A percentile compares a stretch with the other conserved stretches of the same genome.
Conservation (phyloP, 2,113 vertebrate genomes). For the Panurus biarmicus region DNA sequence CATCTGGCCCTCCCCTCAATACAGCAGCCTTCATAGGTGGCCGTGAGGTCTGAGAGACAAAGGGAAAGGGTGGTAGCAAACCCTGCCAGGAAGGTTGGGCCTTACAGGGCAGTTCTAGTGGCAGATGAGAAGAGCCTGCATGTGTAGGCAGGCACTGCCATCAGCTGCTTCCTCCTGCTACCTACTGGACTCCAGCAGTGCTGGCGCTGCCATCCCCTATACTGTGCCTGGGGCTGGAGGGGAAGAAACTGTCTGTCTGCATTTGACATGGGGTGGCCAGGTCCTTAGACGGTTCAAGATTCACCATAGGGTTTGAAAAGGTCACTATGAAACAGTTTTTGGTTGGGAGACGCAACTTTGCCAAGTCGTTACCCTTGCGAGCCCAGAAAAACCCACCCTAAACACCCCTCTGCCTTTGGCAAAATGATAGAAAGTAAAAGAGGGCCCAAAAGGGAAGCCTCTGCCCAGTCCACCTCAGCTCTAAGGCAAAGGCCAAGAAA, state of each 20-base stretch:
- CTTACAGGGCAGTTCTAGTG: background rate
- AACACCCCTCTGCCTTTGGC: background rate
- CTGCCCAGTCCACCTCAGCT: background rate
- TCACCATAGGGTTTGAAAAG: background rate
- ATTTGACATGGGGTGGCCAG: no score
- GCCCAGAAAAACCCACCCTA: background rate
- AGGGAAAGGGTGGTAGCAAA: background rate
- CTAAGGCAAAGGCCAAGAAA: background rate
- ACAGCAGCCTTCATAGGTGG: rapidly evolving
- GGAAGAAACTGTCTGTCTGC: rapidly evolving
- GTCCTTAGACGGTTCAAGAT: background rate
- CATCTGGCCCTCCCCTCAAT: background rate
- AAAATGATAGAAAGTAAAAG: background rate
- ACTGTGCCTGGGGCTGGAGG: background rate
- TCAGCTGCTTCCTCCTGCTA: rapidly evolving
- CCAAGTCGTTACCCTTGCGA: background rate
- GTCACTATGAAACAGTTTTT: background rate
- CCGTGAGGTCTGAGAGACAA: background rate
- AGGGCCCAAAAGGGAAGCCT: background rate
- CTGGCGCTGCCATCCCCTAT: rapidly evolving
- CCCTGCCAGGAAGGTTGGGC: background rate
- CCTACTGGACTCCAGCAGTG: background rate
- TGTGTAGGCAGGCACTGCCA: no score
- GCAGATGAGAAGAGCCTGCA: no score
- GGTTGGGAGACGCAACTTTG: background rate